These are phyloP conservation scores for Keiferia lycopersicella DNA, from an alignment of 2,888 invertebrate genomes.

Conservation along the genomic window DNA sequence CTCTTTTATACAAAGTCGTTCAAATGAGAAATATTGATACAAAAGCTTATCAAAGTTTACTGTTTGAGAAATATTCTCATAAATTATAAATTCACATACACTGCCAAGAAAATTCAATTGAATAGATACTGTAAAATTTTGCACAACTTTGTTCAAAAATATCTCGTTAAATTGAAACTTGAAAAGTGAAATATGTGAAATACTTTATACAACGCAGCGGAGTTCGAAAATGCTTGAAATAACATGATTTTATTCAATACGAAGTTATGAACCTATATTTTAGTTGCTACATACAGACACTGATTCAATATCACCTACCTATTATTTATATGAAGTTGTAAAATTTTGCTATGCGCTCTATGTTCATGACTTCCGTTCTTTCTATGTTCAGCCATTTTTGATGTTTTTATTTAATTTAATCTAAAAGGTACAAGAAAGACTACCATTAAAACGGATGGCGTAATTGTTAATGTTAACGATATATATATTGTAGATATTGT, in stretches of 20 bases:
- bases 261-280: slow-evolving; percentile 11
- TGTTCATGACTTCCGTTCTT: too few relatives aligned
- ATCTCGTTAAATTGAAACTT: background rate
- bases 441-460: too few relatives aligned
- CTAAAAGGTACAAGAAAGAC: too few relatives aligned
- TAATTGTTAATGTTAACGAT: too few relatives aligned
- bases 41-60: background rate
- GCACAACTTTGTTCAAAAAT: background rate
- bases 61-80: background rate
- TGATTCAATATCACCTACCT: background rate
- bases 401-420: too few relatives aligned
- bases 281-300: background rate
- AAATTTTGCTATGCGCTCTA: too few relatives aligned
- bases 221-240: slow-evolving; percentile 12
- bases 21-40: background rate
- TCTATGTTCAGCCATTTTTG: too few relatives aligned
- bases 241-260: slow-evolving; percentile 7
- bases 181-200: slow-evolving; percentile 10
- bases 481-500: too few relatives aligned
- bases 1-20: background rate
- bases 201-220: background rate
- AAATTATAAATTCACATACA: background rate
- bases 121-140: slow-evolving; percentile 8
- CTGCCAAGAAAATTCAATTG: slow-evolving; percentile 13
- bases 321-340: background rate